Percentiles rank a stretch among this genome's conserved stretches.
These are phyloP conservation scores for Ceyx cyanopectus DNA, from an alignment of 2,113 vertebrate species.

Conservation along the genomic window DNA sequence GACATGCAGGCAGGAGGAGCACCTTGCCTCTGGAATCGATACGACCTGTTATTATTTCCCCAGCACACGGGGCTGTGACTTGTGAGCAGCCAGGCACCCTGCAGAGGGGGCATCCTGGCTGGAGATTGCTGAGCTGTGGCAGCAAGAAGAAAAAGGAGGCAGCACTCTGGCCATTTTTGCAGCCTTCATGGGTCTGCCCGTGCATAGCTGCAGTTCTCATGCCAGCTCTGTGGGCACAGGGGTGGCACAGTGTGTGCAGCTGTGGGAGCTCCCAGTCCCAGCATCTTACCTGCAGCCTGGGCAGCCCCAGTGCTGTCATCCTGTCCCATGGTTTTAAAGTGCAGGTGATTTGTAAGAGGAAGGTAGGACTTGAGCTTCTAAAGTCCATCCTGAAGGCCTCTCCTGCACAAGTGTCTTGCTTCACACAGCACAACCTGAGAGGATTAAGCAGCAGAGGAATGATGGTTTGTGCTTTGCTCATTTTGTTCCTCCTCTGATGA, in stretches of 20 bases:
- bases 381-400: neutral
- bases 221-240: accelerated
- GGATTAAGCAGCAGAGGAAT: neutral
- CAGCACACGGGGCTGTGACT: accelerated
- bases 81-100: neutral
- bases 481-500: neutral
- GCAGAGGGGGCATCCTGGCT: neutral
- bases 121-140: neutral
- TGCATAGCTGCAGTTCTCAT: neutral
- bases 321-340: neutral
- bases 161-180: accelerated
- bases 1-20: neutral
- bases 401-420: neutral
- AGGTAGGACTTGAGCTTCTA: neutral
- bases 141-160: neutral
- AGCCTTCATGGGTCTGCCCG: neutral
- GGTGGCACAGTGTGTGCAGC: neutral
- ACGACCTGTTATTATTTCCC: neutral
- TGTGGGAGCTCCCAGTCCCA: accelerated
- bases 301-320: accelerated
- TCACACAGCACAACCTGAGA: neutral
- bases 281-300: neutral
- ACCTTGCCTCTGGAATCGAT: neutral
- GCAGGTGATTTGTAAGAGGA: neutral
- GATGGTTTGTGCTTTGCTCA: neutral